phyloP scores from a whole-genome alignment of 92 coral and sea anemone species.

The Porites lobata region DNA sequence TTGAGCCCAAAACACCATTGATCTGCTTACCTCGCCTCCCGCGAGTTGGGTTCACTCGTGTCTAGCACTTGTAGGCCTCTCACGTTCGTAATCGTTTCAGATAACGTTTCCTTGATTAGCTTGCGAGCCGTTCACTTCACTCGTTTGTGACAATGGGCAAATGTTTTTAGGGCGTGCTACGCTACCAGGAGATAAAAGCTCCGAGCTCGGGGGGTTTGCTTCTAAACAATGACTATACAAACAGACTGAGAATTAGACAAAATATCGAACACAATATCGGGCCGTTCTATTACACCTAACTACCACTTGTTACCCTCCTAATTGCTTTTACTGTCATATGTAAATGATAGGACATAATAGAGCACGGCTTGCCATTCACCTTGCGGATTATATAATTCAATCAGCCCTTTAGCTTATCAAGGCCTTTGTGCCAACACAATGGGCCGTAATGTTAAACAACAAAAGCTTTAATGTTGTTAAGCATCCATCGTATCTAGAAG shows the following conservation, averaged over 20 bases:
- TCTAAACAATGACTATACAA: conserved; percentile 97
- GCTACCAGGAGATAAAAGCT: conserved; percentile 79
- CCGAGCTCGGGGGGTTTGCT: conserved; percentile 95
- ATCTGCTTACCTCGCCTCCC: conserved; percentile 59
- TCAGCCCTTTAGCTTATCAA: conserved; percentile 82
- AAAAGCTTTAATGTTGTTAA: conserved; percentile 76
- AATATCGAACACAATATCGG: conserved; percentile 94
- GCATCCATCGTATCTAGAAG: conserved; percentile 79
- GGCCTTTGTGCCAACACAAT: conserved; percentile 81
- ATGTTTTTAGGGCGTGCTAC: conserved; percentile 89
- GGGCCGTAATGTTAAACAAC: conserved; percentile 83
- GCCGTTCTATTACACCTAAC: conserved; percentile 89
- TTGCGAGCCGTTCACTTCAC: conserved; percentile 52
- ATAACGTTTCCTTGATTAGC: conserved; percentile 71
- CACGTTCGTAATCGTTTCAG: conserved; percentile 66
- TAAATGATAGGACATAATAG: conserved; percentile 92
- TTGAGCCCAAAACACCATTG: not conserved
- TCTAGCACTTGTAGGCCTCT: conserved; percentile 40
- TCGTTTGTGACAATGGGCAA: conserved; percentile 70
- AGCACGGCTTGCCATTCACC: conserved; percentile 72
- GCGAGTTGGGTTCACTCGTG: conserved; percentile 65
- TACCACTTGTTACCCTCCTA: conserved; percentile 91
- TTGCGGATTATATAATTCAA: conserved; percentile 83
- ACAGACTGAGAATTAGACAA: conserved; percentile 98
- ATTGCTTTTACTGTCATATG: conserved; percentile 94